A percentile compares a stretch with the other conserved stretches of the same genome.
Evolutionary conservation across 1,140 invertebrate species (phyloP).

Genomic region (Drosophila arawakana): DNA sequence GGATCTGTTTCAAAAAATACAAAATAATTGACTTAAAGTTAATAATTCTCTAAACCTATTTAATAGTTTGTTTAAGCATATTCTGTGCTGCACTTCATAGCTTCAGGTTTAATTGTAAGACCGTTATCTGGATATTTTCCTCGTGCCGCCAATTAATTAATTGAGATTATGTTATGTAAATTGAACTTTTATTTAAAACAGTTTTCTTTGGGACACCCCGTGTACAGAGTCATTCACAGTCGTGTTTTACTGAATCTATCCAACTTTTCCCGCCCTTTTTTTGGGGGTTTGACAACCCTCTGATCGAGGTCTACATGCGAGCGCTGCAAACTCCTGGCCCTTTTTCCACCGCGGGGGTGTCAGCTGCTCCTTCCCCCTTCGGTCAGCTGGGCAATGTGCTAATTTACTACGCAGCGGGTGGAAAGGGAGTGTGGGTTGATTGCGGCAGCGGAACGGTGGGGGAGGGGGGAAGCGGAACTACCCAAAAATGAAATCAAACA

Average conservation of each 20-base stretch:
- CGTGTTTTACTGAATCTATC: background rate
- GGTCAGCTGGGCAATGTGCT: slow-evolving; percentile 46
- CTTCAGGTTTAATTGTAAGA: too few relatives aligned
- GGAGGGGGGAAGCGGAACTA: background rate
- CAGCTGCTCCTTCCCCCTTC: slow-evolving; percentile 17
- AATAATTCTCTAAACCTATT: too few relatives aligned
- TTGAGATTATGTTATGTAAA: too few relatives aligned
- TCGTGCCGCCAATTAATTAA: too few relatives aligned
- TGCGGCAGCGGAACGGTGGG: background rate
- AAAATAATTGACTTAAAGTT: too few relatives aligned
- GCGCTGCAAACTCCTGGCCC: background rate
- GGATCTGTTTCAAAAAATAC: too few relatives aligned
- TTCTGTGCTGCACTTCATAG: too few relatives aligned
- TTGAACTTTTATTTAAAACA: background rate
- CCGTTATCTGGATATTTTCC: too few relatives aligned
- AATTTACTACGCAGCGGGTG: slow-evolving; percentile 34
- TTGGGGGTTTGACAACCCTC: slow-evolving; percentile 20
- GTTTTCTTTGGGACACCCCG: background rate
- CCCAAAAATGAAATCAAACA: slow-evolving; percentile 24
- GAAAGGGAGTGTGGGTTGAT: background rate
- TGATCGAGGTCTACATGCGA: slow-evolving; percentile 12
- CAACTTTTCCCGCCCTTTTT: background rate
- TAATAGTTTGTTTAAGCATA: too few relatives aligned
- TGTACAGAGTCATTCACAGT: background rate
- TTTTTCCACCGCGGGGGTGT: slow-evolving; percentile 14